phyloP scores from a whole-genome alignment of 2,888 invertebrate species.

The Conistra vaccinii region DNA sequence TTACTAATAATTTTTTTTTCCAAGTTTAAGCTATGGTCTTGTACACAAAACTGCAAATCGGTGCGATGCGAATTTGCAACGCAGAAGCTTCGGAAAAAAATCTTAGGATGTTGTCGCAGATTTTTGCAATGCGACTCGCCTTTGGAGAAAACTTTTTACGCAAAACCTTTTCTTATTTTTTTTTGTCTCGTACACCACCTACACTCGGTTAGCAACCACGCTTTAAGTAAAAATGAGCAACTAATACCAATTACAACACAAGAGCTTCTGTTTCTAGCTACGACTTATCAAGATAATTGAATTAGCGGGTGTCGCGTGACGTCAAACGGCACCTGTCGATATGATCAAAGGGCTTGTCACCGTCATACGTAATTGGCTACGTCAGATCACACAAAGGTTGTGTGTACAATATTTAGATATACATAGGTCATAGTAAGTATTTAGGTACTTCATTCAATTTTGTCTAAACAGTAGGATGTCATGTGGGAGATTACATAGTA shows the following conservation, averaged over 20 bases:
- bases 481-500: not conserved
- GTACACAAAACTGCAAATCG: too few relatives aligned
- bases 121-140: too few relatives aligned
- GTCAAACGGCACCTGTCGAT: conserved; percentile 47
- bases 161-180: too few relatives aligned
- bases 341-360: conserved; percentile 62
- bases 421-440: not conserved
- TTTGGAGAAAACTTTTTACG: too few relatives aligned
- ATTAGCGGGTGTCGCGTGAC: conserved; percentile 57
- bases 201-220: not conserved
- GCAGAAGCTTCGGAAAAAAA: too few relatives aligned
- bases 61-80: too few relatives aligned
- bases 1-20: not conserved
- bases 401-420: not conserved
- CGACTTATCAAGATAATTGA: conserved; percentile 49
- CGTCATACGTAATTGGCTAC: conserved; percentile 52
- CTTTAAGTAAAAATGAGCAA: not conserved
- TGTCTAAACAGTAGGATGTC: not conserved
- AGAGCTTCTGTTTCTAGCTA: conserved; percentile 14
- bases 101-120: too few relatives aligned
- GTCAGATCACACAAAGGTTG: conserved; percentile 31
- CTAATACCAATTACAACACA: conserved; percentile 14
- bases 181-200: too few relatives aligned
- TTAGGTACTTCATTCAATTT: not conserved
- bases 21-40: not conserved